Evolutionary conservation across 2,888 invertebrate species (phyloP), one percentile per base, ranked within the genome.

Genomic region (Stictocephala bisonia): DNA sequence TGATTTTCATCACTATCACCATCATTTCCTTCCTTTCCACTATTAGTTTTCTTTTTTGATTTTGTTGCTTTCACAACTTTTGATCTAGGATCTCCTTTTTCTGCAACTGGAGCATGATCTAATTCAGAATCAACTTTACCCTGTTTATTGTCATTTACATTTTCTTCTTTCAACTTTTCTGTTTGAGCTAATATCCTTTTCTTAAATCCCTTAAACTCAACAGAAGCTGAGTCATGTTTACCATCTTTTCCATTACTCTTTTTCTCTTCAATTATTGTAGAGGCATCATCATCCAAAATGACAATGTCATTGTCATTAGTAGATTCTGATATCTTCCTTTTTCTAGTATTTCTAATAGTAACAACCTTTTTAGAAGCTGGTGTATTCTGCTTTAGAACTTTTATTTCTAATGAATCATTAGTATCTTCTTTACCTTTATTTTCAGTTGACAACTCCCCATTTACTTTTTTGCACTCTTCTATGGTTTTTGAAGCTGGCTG

Each of bases 1-100:
- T 74, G 69, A 72, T 60, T 64, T 85, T 85, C 78, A 18, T 60
- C 48, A 60, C 22, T 18, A 48, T 69, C 56, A 15, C 15, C 50
- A 26, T 68, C 58, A 58, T 48, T 68, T 11, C 56, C 68, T 41
- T 71, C 35, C 27, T 44, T 71, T 40, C 53, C 53, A 64, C 20
- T 64, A 9, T 29, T 24, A 56, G 27, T 56, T 27, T 56, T 56
- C 29, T 56, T 56, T 29, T 56, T 56, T 29, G 31, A 27, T 51
- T 50, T 50, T n/a, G 3, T 31, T 48, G 15, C 20, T 15, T 51
- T 68, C 48, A 27, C 4, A 7, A 9, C 20, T 31, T 31, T 44
- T n/a, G 22, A n/a, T 27, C 50, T 68, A 29, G 51, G 11, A 24
- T 11, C 31, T 20, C 11, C 15, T 68, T 68, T 68, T 51, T 68